Conservation (phyloP, 1,140 invertebrate genomes). For the Orchesella cincta region DNA sequence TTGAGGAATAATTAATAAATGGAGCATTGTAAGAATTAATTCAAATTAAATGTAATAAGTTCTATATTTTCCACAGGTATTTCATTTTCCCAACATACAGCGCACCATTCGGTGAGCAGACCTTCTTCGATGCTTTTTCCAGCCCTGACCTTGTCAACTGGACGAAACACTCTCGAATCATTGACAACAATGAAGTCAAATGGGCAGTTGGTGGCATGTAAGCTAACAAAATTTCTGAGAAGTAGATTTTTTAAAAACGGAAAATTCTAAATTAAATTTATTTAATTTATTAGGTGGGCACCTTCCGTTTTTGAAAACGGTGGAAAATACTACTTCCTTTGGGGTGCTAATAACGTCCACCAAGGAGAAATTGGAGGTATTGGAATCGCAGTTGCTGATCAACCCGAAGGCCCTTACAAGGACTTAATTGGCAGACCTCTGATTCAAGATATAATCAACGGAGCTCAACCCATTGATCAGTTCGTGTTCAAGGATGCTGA, state of each 20-base stretch:
- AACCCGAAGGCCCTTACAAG: constrained; percentile 32
- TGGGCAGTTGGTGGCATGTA: constrained; percentile 29
- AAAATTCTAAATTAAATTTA: too few species aligned
- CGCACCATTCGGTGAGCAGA: neutral
- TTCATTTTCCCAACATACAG: constrained; percentile 31
- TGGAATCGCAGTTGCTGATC: constrained; percentile 34
- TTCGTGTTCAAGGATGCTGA: constrained; percentile 34
- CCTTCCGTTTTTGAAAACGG: constrained; percentile 6
- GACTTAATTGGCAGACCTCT: constrained; percentile 33
- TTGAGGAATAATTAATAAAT: too few species aligned
- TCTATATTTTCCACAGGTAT: constrained; percentile 9
- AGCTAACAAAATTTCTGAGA: too few species aligned
- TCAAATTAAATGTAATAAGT: too few species aligned
- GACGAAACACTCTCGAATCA: constrained; percentile 28
- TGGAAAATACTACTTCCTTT: constrained; percentile 36
- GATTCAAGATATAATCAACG: constrained; percentile 23
- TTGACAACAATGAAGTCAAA: constrained; percentile 21
- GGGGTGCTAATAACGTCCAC: constrained; percentile 24
- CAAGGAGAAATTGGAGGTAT: constrained; percentile 36
- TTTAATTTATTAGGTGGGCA: too few species aligned
- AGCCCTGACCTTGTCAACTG: constrained; percentile 33
- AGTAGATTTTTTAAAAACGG: too few species aligned
- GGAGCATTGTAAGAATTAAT: too few species aligned
- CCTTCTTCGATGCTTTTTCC: constrained; percentile 34
- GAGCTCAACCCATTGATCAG: constrained; percentile 35